Percentiles rank a stretch among this genome's conserved stretches.
Evolutionary conservation across 2,113 vertebrate genomes (phyloP).

Genomic region (Turdus rufiventris): DNA sequence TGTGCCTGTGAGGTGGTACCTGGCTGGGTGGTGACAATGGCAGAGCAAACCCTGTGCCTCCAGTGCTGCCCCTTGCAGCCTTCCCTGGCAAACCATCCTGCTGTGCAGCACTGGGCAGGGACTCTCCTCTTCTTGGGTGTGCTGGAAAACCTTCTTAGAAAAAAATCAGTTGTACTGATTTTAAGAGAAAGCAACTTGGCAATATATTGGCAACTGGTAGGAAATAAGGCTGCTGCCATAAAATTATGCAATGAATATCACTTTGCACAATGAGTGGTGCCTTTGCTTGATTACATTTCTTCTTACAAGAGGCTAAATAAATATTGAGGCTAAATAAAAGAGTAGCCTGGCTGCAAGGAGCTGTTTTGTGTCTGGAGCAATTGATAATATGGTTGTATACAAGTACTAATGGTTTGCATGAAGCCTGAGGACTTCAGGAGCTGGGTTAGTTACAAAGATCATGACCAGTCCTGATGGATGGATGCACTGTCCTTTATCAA

Average conservation of each 20-base stretch:
- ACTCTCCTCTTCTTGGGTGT: accelerated
- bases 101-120: accelerated
- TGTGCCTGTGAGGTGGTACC: accelerated
- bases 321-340: neutral
- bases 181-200: neutral
- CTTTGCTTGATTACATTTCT: neutral
- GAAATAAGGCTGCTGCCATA: neutral
- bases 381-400: neutral
- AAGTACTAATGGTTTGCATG: neutral
- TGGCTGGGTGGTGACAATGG: accelerated
- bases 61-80: neutral
- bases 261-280: neutral
- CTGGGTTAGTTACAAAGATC: neutral
- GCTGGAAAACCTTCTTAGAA: neutral
- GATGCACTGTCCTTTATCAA: neutral
- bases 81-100: neutral
- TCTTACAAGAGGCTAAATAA: neutral
- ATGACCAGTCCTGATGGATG: neutral
- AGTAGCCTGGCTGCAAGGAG: neutral
- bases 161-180: neutral
- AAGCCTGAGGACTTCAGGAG: neutral
- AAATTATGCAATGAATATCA: neutral
- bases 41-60: neutral
- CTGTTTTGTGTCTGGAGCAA: neutral
- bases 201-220: neutral